Evolutionary conservation across 1,140 invertebrate genomes (phyloP), one percentile per base, ranked within the genome.

Genomic region (Trichonephila clavata): DNA sequence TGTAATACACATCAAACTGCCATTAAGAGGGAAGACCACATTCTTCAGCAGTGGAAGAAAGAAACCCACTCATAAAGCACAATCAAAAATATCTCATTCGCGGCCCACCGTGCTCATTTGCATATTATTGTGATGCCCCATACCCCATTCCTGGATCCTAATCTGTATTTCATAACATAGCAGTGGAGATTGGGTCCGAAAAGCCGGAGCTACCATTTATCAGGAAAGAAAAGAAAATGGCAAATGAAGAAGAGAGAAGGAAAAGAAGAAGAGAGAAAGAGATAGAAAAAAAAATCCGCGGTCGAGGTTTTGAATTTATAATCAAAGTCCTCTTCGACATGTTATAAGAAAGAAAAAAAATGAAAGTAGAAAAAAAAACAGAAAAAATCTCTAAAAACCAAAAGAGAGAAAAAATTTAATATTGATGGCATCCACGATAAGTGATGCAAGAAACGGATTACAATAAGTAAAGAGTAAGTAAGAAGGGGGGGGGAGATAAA

Each of bases 81-180:
- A 81, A 81, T 92, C 90, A 90, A 90, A 90, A 90, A 90, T 89
- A 89, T 89, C 87, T 89, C 87, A 89, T 81, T 90, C 89, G 32
- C 89, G 20, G 24, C 77, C 57, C 77, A 61, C 89, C 10, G 43
- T 39, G 24, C 59, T 50, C 80, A 92, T 92, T 92, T 92, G 90
- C 90, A 92, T 92, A 92, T 83, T 92, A 92, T 92, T 84, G 77
- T 92, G 90, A 24, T 68, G 90, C 57, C 81, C 77, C 61, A 14
- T 71, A 50, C 27, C 32, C 89, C 89, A 90, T 81, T 39, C 61
- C 71, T 39, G 71, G n/a, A 18, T 50, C 90, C 90, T 92, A 92
- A 92, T 92, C 90, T 92, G 90, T 92, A 92, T 92, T 92, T 92
- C 90, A 92, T 92, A 84, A 92, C 81, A 92, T 81, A 90, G 71